Conservation (phyloP, 2,888 invertebrate genomes). For the Cryptophagus acutangulus region DNA sequence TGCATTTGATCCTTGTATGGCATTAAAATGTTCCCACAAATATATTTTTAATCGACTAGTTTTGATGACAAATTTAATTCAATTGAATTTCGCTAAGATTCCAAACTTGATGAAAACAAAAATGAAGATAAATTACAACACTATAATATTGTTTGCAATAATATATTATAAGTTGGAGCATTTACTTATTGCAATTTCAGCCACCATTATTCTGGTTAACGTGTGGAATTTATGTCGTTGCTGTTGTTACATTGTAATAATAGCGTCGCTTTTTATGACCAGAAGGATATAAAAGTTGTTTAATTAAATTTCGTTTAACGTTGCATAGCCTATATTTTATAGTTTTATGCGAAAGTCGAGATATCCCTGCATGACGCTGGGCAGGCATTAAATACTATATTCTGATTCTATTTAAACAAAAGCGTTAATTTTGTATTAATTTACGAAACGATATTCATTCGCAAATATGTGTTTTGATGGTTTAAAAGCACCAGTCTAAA, state of each 20-base stretch:
- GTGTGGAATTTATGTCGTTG: slow-evolving; percentile 42
- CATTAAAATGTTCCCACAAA: neutral
- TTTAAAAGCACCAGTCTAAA: too few species aligned
- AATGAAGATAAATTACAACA: too few species aligned
- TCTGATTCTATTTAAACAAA: slow-evolving; percentile 29
- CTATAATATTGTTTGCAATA: too few species aligned
- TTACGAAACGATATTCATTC: slow-evolving; percentile 17
- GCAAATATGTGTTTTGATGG: too few species aligned
- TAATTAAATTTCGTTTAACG: slow-evolving; percentile 48
- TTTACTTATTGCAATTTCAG: slow-evolving; percentile 29
- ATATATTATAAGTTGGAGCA: too few species aligned
- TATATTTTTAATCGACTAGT: neutral
- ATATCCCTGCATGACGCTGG: slow-evolving; percentile 33
- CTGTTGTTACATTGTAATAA: slow-evolving; percentile 45
- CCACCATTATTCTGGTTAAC: slow-evolving; percentile 33
- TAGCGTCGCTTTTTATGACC: slow-evolving; percentile 44
- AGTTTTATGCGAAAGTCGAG: slow-evolving; percentile 38
- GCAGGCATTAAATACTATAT: slow-evolving; percentile 30
- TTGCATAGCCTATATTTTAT: slow-evolving; percentile 45
- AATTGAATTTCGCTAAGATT: too few species aligned
- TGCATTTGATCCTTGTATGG: slow-evolving; percentile 4
- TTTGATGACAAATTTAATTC: neutral
- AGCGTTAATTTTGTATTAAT: slow-evolving; percentile 32
- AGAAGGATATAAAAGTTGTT: slow-evolving; percentile 47
- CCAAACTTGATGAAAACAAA: too few species aligned